Percentiles rank a stretch among this genome's conserved stretches.
phyloP scores from a whole-genome alignment of 2,113 vertebrate genomes.

The Amblyornis subalaris region DNA sequence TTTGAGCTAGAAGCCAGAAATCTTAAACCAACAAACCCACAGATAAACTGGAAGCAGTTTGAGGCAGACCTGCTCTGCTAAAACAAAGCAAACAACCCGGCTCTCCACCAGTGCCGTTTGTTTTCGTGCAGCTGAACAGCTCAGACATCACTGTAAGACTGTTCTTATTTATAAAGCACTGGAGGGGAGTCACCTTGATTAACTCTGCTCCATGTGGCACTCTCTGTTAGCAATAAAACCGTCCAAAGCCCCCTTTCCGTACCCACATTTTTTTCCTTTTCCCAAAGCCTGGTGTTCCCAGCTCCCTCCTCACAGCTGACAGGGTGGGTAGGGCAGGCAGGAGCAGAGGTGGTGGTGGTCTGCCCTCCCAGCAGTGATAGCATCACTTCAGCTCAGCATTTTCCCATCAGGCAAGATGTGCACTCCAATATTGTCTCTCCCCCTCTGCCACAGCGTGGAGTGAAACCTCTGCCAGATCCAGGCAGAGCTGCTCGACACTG shows the following conservation, averaged over 20 bases:
- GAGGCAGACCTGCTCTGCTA: not conserved
- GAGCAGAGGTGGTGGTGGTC: not conserved
- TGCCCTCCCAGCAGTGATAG: not conserved
- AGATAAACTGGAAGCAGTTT: conserved; percentile 1
- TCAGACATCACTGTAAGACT: not conserved
- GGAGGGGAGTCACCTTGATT: not conserved
- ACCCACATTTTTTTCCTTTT: not conserved
- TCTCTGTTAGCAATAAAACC: not conserved
- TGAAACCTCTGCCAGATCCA: not conserved
- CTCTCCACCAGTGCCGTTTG: not conserved
- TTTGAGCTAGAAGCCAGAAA: not conserved
- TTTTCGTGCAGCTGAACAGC: not conserved
- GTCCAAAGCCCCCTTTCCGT: not conserved
- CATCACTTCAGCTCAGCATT: not conserved
- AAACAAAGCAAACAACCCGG: not conserved
- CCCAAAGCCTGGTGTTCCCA: not conserved
- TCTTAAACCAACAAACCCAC: not conserved
- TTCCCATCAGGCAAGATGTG: rapidly evolving
- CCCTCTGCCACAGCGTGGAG: not conserved
- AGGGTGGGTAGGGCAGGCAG: not conserved
- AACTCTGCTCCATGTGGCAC: not conserved
- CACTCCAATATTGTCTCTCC: too few relatives aligned
- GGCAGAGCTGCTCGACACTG: not conserved
- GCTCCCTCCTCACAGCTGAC: not conserved
- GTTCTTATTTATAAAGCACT: not conserved